Evolutionary conservation across 2,888 invertebrate species (phyloP), one percentile per base, ranked within the genome.

Genomic region (Limenitis camilla): DNA sequence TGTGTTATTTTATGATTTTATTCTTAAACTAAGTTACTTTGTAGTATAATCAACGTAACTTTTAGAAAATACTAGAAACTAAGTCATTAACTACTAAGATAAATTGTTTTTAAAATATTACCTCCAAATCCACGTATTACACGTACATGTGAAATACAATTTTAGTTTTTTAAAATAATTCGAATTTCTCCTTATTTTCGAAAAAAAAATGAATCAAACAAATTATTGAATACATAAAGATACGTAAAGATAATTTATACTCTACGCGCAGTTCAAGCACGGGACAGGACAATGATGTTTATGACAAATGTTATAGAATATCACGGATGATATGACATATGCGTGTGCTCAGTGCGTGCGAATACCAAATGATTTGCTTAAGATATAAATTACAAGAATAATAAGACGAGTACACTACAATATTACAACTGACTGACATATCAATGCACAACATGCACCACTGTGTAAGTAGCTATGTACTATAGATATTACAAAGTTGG

Each of bases 261-360:
- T 40, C 33, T 52, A 28, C 47, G 7, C 38, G 30, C 38, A 56
- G 65, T 35, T 32, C 11, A 33, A 29, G 56, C 65, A 58, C 40
- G 35, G 46, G 51, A 52, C 47, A 55, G 47, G 31, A 55, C 74
- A 73, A 74, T 73, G 64, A 74, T 69, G 70, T 72, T 76, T 72
- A 76, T 60, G 67, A 64, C 63, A 69, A 58, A 66, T 68, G 69
- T 65, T 67, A 74, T 73, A 67, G 61, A 68, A 66, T 65, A 71
- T 69, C 67, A 70, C 68, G 61, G 62, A 65, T 61, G 61, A 54
- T 64, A 66, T 70, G 69, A 72, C 69, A 66, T 67, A 72, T 61
- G 63, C 42, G 55, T 44, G 52, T 52, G 52, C 47, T 58, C 42
- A 40, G 52, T 51, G 66, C 61, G 66, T 58, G 54, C 40, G 54